Base-by-base conservation (phyloP, 2,797 vertebrate genomes). In the Peromyscus nudipes region DNA sequence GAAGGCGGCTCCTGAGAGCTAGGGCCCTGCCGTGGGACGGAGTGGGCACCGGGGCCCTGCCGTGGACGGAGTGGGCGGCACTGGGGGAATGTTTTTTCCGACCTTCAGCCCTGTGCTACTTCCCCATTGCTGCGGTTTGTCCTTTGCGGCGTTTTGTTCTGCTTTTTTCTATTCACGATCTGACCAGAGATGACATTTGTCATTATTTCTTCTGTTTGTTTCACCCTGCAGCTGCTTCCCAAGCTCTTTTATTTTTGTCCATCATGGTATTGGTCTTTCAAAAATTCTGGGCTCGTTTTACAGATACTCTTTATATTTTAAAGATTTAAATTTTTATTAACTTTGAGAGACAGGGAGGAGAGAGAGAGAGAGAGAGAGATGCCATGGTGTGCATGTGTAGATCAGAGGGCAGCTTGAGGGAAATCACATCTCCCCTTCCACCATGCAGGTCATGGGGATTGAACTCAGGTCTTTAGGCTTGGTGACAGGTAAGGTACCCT, bases 231-330 rank as follows among this genome's bases (percentile, higher is more conserved):
- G 19, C 16, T n/a, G 25, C 82, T 86, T 83, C 29, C 27, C 40
- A 31, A 62, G 43, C 23, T 60, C 75, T 52, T 52, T 89, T 25
- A 49, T 23, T 76, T 21, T 81, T 52, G 76, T 52, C 8, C 71
- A 67, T 77, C 64, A 62, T 85, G 34, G 43, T 21, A 10, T 46
- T 67, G 13, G 29, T 75, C 25, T 69, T 81, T 65, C 6, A 92
- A 82, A 79, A 69, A 92, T 92, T 94, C 34, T 21, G 55, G 89
- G 55, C 31, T 46, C 89, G 4, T 83, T 86, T 73, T 87, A 75
- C 16, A 84, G n/a, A 25, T 37, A 37, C 1, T 71, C 69, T 69
- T 69, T 19, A 13, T n/a, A 16, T 19, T n/a, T 71, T 71, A 71
- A 71, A 71, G 34, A 71, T 37, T 71, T 37, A 7, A 34, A 19